phyloP scores from a whole-genome alignment of 2,888 invertebrate species.

The Mythimna pallens region DNA sequence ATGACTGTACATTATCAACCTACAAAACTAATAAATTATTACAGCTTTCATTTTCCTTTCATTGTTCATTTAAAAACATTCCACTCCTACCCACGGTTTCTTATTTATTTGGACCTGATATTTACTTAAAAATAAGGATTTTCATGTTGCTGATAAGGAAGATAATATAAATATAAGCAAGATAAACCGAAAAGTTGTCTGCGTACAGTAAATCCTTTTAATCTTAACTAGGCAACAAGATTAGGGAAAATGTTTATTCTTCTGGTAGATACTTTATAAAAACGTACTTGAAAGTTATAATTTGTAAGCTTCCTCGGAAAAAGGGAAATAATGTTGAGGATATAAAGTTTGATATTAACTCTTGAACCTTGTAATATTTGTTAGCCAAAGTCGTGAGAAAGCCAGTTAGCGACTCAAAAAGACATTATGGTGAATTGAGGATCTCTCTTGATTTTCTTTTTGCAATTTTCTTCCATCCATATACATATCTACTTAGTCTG shows the following conservation, averaged over 20 bases:
- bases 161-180: constrained; percentile 1
- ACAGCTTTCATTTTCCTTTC: not conserved
- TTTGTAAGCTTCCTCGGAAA: constrained; percentile 37
- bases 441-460: constrained; percentile 13
- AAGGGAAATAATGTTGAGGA: constrained; percentile 21
- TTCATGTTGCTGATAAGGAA: constrained; percentile 1
- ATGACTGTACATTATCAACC: no score
- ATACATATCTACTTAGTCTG: not conserved
- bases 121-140: constrained; percentile 5
- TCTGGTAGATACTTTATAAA: constrained; percentile 19
- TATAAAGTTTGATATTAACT: constrained; percentile 29
- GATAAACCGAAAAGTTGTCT: constrained; percentile 25
- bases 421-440: constrained; percentile 5
- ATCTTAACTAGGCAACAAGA: constrained; percentile 47
- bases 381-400: constrained; percentile 12
- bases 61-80: not conserved
- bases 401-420: constrained; percentile 23
- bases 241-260: constrained; percentile 41
- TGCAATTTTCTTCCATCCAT: not conserved
- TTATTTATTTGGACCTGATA: not conserved
- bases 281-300: constrained; percentile 51
- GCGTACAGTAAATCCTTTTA: constrained; percentile 47
- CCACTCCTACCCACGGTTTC: not conserved
- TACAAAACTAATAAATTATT: not conserved
- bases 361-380: constrained; percentile 35